These are phyloP conservation scores for Aphelinus atriplicis DNA, from an alignment of 1,140 invertebrate genomes.

Conservation along the genomic window DNA sequence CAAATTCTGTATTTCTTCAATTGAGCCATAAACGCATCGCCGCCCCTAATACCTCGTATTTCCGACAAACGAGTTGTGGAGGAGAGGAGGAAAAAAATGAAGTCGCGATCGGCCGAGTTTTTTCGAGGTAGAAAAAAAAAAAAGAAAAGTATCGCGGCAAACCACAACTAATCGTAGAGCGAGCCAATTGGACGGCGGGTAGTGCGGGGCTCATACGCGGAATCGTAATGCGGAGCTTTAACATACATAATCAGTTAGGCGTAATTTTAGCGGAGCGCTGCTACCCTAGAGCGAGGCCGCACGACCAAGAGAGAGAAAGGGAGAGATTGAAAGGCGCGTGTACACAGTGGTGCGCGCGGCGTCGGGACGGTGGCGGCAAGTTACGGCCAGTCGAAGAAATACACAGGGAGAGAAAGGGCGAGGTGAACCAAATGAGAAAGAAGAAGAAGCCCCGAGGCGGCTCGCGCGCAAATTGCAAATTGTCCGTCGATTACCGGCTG, in stretches of 20 bases:
- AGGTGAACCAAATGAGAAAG: constrained; percentile 13
- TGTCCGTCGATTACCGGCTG: constrained; percentile 38
- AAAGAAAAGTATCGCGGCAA: too few species aligned
- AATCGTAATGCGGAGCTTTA: constrained; percentile 17
- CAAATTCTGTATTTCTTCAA: too few species aligned
- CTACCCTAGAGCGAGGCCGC: background rate
- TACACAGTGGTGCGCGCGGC: too few species aligned
- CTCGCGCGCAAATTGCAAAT: constrained; percentile 34
- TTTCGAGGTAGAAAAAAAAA: too few species aligned
- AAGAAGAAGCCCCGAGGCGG: constrained; percentile 24
- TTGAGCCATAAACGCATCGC: too few species aligned
- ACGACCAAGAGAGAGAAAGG: background rate
- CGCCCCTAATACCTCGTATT: too few species aligned
- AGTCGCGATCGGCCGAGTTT: too few species aligned
- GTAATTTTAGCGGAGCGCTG: constrained; percentile 10
- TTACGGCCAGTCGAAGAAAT: constrained; percentile 10
- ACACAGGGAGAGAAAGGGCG: background rate
- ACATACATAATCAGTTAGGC: constrained; percentile 19
- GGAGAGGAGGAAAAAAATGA: too few species aligned
- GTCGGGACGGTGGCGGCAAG: background rate
- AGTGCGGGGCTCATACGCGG: constrained; percentile 8
- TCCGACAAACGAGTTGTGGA: too few species aligned
- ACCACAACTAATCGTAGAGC: too few species aligned
- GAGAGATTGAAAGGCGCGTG: background rate
- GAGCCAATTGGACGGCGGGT: background rate